Percentiles rank a stretch among this genome's conserved stretches.
Conservation (phyloP, 2,113 vertebrate genomes). For the Mola mola region DNA sequence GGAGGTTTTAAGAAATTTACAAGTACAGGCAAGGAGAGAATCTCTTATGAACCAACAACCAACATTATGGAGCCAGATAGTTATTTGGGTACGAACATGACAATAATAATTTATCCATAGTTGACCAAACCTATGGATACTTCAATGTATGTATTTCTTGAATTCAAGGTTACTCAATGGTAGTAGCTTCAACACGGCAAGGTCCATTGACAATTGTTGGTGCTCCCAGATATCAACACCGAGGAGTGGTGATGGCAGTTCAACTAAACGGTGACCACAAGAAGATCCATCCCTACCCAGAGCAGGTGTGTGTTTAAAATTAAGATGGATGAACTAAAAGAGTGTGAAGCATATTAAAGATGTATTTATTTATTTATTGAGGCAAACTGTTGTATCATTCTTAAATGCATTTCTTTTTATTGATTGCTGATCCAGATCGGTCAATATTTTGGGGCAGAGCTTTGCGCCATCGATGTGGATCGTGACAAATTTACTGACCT, state of each 20-base stretch:
- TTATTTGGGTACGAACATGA: constrained; percentile 75
- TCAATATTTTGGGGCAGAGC: constrained; percentile 86
- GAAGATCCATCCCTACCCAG: constrained; percentile 37
- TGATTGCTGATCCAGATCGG: constrained; percentile 76
- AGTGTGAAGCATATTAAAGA: neutral
- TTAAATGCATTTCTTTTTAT: neutral
- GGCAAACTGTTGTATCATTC: neutral
- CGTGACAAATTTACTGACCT: constrained; percentile 71
- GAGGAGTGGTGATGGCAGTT: constrained; percentile 59
- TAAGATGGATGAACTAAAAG: neutral
- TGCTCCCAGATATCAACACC: constrained; percentile 75
- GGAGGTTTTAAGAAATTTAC: constrained; percentile 62
- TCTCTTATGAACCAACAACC: neutral
- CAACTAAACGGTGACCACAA: rapidly evolving
- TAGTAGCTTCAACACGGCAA: neutral
- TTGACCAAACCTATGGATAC: neutral
- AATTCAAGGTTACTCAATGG: constrained; percentile 77
- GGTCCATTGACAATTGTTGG: constrained; percentile 61
- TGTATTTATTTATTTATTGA: neutral
- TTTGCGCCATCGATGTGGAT: constrained; percentile 81
- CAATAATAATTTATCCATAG: too few species aligned
- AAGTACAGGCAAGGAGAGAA: rapidly evolving
- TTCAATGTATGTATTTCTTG: neutral
- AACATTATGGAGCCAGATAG: constrained; percentile 57
- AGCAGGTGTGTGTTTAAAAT: constrained; percentile 46